Evolutionary conservation across 2,797 vertebrate genomes (phyloP), one percentile per base, ranked within the genome.

Genomic region (Coccyzus lansbergi): DNA sequence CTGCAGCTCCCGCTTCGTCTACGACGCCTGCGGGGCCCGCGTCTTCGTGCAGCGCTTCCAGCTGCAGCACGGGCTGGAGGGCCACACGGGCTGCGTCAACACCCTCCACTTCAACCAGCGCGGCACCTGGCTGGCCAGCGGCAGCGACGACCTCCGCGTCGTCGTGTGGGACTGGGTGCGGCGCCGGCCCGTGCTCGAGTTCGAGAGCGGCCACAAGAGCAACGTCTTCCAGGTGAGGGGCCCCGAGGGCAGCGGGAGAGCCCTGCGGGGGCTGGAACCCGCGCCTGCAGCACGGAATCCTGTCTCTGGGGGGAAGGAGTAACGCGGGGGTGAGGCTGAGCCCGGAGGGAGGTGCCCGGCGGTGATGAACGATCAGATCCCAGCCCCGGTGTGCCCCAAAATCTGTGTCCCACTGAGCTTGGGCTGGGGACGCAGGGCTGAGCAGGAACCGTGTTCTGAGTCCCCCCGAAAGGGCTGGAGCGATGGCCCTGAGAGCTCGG

Each of bases 101-200:
- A 99, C 99, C 3, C 97, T 99, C 98, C 99, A 99, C 98, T 99
- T 99, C 96, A 99, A 99, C 98, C 99, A 99, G 62, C 98, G 98
- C 0, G 99, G 99, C 76, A 99, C 99, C 1, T 98, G 99, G 91
- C 97, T 99, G 94, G 99, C 99, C 34, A 99, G 99, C 1, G 99
- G 99, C 96, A 99, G 99, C 20, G 99, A 99, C 15, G 99, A 99
- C 97, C 98, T 99, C 91, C 98, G 98, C 3, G 99, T 99, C 94
- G 98, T 99, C 40, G 98, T 99, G 83, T 99, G 99, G 99, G 99
- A 99, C 98, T 99, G 99, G 99, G 98, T 99, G 13, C 74, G 98
- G 58, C 97, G 98, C 42, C 97, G 96, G 10, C 98, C 98, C 0
- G 98, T 99, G 92, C 98, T 99, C 90, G 98, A 99, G 97, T 99